Conservation (phyloP, 2,113 vertebrate species). For the Ia io region DNA sequence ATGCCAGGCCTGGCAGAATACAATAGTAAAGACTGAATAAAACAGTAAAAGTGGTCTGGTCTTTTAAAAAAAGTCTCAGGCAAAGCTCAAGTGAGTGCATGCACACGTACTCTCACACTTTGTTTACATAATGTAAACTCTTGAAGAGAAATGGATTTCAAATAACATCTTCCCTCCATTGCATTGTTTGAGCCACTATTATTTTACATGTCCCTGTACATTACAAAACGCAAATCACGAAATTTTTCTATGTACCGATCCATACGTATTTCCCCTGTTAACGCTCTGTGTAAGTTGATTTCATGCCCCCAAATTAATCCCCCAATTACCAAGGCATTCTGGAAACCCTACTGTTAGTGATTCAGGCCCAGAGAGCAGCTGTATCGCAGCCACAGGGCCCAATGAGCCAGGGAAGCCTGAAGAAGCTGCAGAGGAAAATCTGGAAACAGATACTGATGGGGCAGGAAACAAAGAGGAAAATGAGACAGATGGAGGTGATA, state of each 20-base stretch:
- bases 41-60: background rate
- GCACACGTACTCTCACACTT: background rate
- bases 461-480: slow-evolving; percentile 88
- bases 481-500: slow-evolving; percentile 84
- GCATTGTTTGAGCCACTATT: background rate
- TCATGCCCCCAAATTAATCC: background rate
- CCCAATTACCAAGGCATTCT: background rate
- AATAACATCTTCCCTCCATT: background rate
- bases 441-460: slow-evolving; percentile 45
- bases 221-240: background rate
- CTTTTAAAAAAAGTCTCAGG: background rate
- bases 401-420: background rate
- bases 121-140: background rate
- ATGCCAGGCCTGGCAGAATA: background rate
- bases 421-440: background rate
- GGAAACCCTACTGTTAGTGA: background rate
- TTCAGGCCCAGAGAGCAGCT: background rate
- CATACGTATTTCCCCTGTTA: background rate
- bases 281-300: background rate
- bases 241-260: background rate
- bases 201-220: background rate
- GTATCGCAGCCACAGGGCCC: too few species aligned
- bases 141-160: background rate
- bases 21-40: background rate
- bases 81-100: background rate